These are phyloP conservation scores for Cantharis rustica DNA, from an alignment of 2,888 invertebrate genomes.

Conservation along the genomic window DNA sequence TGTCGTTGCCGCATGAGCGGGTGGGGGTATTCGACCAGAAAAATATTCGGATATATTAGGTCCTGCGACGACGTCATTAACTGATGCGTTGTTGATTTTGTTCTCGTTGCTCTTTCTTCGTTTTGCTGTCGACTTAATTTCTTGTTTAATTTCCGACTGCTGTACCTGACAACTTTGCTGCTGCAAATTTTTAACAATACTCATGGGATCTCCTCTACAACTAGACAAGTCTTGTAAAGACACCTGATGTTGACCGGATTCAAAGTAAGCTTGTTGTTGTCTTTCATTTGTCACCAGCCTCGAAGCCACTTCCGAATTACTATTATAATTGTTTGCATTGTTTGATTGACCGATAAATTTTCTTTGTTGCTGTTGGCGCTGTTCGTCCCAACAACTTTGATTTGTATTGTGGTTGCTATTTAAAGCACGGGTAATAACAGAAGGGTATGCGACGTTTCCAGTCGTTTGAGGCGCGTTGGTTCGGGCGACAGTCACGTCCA, in stretches of 20 bases:
- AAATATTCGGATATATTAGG: constrained; percentile 59
- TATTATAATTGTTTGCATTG: constrained; percentile 55
- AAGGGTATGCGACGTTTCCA: constrained; percentile 74
- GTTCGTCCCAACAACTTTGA: constrained; percentile 65
- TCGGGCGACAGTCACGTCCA: constrained; percentile 71
- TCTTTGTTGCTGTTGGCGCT: constrained; percentile 56
- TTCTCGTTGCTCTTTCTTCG: constrained; percentile 66
- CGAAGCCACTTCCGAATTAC: constrained; percentile 48
- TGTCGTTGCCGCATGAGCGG: constrained; percentile 67
- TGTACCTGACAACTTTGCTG: constrained; percentile 43
- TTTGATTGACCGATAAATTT: constrained; percentile 58
- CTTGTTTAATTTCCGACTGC: constrained; percentile 51
- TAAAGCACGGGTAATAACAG: constrained; percentile 78
- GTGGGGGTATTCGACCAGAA: constrained; percentile 67
- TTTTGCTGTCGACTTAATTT: constrained; percentile 50
- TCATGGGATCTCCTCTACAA: constrained; percentile 77
- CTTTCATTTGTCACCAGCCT: constrained; percentile 48
- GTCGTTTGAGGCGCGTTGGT: constrained; percentile 60
- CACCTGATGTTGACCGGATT: constrained; percentile 63
- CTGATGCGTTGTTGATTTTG: constrained; percentile 56
- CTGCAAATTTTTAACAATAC: constrained; percentile 71
- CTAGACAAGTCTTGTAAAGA: constrained; percentile 74
- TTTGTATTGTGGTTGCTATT: constrained; percentile 63
- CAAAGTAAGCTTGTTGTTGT: constrained; percentile 68
- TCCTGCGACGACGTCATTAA: constrained; percentile 61